phyloP scores from a whole-genome alignment of 2,113 vertebrate genomes.

The Entelurus aequoreus region DNA sequence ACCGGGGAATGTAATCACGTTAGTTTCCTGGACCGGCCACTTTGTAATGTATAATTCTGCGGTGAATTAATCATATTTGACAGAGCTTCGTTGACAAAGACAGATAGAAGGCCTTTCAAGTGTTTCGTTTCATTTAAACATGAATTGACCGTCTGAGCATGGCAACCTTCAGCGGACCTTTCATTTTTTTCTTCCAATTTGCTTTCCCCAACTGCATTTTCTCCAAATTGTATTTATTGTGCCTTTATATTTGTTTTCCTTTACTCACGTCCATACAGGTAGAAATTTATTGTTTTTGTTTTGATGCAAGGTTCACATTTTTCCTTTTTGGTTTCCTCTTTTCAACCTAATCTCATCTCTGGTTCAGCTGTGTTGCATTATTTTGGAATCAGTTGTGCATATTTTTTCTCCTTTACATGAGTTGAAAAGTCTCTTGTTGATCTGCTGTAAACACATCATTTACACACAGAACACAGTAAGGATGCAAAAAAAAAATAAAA shows the following conservation, averaged over 20 bases:
- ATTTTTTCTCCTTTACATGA: conserved; percentile 21
- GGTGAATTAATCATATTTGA: conserved; percentile 50
- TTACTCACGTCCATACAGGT: neutral
- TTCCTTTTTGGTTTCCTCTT: neutral
- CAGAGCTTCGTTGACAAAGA: conserved; percentile 66
- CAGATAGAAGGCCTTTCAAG: conserved; percentile 48
- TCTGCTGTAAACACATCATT: conserved; percentile 8
- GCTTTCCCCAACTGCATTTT: conserved; percentile 7
- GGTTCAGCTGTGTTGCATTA: neutral
- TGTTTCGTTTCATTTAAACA: conserved; percentile 54
- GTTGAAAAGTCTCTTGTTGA: conserved; percentile 12
- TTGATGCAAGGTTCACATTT: neutral
- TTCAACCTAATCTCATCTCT: neutral
- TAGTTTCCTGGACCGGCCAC: conserved; percentile 48
- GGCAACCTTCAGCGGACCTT: conserved; percentile 62
- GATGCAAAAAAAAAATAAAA: too few species aligned
- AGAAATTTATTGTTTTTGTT: neutral
- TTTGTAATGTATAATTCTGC: conserved; percentile 54
- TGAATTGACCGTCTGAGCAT: conserved; percentile 47
- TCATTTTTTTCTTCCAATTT: conserved; percentile 11
- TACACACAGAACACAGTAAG: neutral
- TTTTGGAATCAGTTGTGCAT: conserved; percentile 24
- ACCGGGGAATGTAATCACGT: conserved; percentile 53
- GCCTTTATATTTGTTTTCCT: neutral
- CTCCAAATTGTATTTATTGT: neutral